phyloP scores from a whole-genome alignment of 1,140 invertebrate species.

The Drosophila kurseongensis region DNA sequence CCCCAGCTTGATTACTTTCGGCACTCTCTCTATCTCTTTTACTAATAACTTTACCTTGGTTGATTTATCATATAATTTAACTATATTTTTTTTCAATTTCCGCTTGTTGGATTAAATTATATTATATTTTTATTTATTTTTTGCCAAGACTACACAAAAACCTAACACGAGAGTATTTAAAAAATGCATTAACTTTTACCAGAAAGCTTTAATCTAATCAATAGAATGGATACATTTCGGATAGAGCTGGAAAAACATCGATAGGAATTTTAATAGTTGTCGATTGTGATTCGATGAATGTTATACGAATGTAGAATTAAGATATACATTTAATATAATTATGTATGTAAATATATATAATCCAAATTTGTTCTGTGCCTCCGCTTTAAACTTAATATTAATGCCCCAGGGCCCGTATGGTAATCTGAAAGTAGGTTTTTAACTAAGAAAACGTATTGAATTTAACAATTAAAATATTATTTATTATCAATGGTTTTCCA shows the following conservation, averaged over 20 bases:
- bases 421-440: no score
- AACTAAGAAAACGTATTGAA: no score
- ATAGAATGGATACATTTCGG: not conserved
- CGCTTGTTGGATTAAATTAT: constrained; percentile 4
- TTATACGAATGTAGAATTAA: no score
- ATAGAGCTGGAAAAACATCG: not conserved
- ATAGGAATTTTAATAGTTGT: not conserved
- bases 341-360: no score
- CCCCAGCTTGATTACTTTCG: constrained; percentile 17
- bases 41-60: constrained; percentile 10
- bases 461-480: no score
- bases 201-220: not conserved
- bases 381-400: no score
- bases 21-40: constrained; percentile 1
- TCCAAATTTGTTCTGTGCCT: no score
- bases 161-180: not conserved
- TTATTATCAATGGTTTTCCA: not conserved
- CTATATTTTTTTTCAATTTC: not conserved
- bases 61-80: not conserved
- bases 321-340: no score
- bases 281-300: not conserved
- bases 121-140: constrained; percentile 10
- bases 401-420: no score
- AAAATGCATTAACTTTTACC: not conserved
- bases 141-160: constrained; percentile 12